Percentiles rank a stretch among this genome's conserved stretches.
phyloP scores from a whole-genome alignment of 2,113 vertebrate genomes.

The Macrotis lagotis region DNA sequence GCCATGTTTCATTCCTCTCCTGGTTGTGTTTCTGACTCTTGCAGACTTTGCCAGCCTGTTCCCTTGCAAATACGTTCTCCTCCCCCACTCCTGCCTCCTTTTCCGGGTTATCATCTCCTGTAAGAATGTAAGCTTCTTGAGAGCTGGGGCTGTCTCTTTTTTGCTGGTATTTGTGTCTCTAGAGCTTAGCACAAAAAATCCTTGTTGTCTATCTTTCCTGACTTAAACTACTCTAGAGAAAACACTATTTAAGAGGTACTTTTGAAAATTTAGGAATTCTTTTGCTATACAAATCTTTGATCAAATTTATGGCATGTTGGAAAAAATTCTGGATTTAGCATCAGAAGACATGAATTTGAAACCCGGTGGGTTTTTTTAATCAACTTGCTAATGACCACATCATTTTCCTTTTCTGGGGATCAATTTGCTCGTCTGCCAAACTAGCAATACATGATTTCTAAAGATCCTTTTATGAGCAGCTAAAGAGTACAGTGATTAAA shows the following conservation, averaged over 20 bases:
- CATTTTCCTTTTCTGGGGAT: neutral
- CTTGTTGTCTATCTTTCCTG: neutral
- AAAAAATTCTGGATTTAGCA: neutral
- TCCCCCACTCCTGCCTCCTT: neutral
- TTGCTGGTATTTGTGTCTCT: neutral
- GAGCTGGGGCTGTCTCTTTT: neutral
- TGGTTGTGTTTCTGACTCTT: neutral
- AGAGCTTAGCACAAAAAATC: neutral
- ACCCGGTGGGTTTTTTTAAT: neutral
- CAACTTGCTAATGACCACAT: neutral
- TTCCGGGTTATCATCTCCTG: neutral
- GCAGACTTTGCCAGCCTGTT: neutral
- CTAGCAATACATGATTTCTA: neutral
- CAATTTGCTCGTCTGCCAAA: neutral
- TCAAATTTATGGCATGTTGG: neutral
- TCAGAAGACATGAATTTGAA: neutral
- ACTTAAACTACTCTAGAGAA: neutral
- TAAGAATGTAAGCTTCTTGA: neutral
- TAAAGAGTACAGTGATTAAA: too few relatives aligned
- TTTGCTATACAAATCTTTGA: neutral
- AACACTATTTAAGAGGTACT: neutral
- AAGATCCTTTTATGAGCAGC: neutral
- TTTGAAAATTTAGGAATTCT: neutral
- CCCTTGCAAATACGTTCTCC: neutral
- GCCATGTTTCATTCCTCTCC: neutral